These are phyloP conservation scores for Trichogramma dendrolimi DNA, from an alignment of 2,888 invertebrate species.

Conservation along the genomic window DNA sequence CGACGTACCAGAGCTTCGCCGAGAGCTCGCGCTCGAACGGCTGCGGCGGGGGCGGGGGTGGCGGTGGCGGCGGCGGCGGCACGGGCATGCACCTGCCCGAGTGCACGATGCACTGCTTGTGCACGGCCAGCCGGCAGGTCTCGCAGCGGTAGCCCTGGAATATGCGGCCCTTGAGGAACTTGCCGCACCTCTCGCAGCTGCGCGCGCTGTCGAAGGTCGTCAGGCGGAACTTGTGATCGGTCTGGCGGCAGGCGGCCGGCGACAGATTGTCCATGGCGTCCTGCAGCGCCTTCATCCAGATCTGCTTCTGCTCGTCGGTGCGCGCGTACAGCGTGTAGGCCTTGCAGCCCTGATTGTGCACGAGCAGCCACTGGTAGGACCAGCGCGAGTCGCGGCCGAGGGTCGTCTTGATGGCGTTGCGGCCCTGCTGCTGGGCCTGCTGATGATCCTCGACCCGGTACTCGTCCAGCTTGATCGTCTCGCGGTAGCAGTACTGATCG, in stretches of 20 bases:
- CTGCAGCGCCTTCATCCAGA: constrained; percentile 88
- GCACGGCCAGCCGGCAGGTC: constrained; percentile 76
- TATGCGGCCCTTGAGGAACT: constrained; percentile 86
- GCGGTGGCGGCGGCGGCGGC: constrained; percentile 58
- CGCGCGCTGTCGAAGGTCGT: constrained; percentile 81
- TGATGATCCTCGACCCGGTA: constrained; percentile 77
- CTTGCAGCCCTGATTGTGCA: constrained; percentile 71
- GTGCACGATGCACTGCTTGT: constrained; percentile 82
- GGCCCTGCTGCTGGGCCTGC: no score
- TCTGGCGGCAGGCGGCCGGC: constrained; percentile 74
- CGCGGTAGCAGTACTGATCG: constrained; percentile 87
- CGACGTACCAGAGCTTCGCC: constrained; percentile 67
- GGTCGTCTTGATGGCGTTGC: constrained; percentile 58
- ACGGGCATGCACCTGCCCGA: constrained; percentile 68
- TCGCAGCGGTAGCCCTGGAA: constrained; percentile 86
- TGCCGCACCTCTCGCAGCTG: constrained; percentile 85
- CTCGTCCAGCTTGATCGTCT: constrained; percentile 77
- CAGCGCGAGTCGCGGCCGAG: constrained; percentile 73
- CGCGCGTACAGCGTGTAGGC: constrained; percentile 88
- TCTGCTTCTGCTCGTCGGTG: constrained; percentile 79
- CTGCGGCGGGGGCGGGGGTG: constrained; percentile 56
- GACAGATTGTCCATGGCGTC: constrained; percentile 92
- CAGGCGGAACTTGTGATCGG: constrained; percentile 81
- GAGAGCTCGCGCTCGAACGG: constrained; percentile 58
- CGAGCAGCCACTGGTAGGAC: constrained; percentile 80